A percentile compares a stretch with the other conserved stretches of the same genome.
These are phyloP conservation scores for Ptychoptera contaminata DNA, from an alignment of 2,888 invertebrate species.

Conservation along the genomic window DNA sequence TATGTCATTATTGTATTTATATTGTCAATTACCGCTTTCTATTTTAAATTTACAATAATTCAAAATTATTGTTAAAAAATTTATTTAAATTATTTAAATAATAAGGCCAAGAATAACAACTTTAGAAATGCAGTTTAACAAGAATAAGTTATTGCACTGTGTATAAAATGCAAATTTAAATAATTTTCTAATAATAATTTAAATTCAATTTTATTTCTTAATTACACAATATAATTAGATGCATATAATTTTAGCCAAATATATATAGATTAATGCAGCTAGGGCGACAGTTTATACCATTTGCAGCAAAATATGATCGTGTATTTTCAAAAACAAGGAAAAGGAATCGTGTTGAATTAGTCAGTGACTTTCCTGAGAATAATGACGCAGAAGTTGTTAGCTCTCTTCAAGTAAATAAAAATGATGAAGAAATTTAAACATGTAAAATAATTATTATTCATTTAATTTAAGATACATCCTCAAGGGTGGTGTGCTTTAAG, in stretches of 20 bases:
- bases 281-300: slow-evolving; percentile 65
- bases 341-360: slow-evolving; percentile 75
- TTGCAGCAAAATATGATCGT: slow-evolving; percentile 65
- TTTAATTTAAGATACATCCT: slow-evolving; percentile 58
- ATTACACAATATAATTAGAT: not conserved
- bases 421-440: not conserved
- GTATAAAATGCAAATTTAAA: too few relatives aligned
- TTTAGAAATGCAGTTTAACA: too few relatives aligned
- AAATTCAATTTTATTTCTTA: not conserved
- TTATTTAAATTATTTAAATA: not conserved
- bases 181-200: not conserved
- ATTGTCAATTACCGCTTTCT: not conserved
- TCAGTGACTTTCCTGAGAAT: slow-evolving; percentile 73
- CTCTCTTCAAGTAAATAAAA: slow-evolving; percentile 48
- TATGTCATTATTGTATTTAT: not conserved
- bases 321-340: slow-evolving; percentile 57
- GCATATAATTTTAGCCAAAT: slow-evolving; percentile 50
- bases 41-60: not conserved
- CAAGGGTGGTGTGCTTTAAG: slow-evolving; percentile 81
- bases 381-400: slow-evolving; percentile 85
- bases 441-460: not conserved
- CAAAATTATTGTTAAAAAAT: not conserved
- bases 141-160: too few relatives aligned
- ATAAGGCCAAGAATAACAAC: too few relatives aligned
- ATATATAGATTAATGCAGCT: slow-evolving; percentile 80